Base-by-base conservation (phyloP, 30 jellyfish, hydroid and myxozoan genomes). In the Catostylus mosaicus region DNA sequence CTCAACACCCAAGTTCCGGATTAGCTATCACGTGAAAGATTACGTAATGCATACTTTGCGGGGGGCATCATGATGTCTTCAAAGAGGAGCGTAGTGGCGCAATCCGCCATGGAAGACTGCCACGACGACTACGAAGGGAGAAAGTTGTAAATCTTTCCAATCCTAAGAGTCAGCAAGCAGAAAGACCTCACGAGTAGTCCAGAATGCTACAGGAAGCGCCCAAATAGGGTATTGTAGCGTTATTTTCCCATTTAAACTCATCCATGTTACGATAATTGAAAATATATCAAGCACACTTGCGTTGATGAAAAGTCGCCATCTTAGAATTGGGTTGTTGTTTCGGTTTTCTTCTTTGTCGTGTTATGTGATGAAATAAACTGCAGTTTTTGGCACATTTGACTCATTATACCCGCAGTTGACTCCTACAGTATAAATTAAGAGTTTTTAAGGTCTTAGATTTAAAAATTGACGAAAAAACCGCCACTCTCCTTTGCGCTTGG, bases 161-260 rank as follows among this genome's bases (percentile, higher is more conserved):
- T 71, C 87, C 32, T 50, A 46, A 71, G 93, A 73, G 45, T 59
- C 82, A 70, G 87, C 79, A 69, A 84, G 81, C 87, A 30, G 75
- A 70, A 71, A 71, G 87, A 83, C 40, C 40, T 70, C 87, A 46
- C 75, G 68, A 73, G 60, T 83, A 20, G 40, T 37, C 19, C 59
- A 71, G 87, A 83, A 83, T 83, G 93, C 93, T 83, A 73, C 93
- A 73, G 87, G 87, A 71, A 72, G 93, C 67, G 72, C 93, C 93
- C 93, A 83, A 83, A 47, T 70, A 83, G 93, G 93, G 93, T 83
- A 83, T 83, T 71, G 93, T 83, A 83, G 87, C 86, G 87, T 63
- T 83, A 83, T 83, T 83, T 83, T 36, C 93, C 91, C 82, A 78
- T 60, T 65, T 81, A 5, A 33, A 29, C 32, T 67, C 77, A 37